phyloP scores from a whole-genome alignment of 2,888 invertebrate genomes.

The Cryptus armator region DNA sequence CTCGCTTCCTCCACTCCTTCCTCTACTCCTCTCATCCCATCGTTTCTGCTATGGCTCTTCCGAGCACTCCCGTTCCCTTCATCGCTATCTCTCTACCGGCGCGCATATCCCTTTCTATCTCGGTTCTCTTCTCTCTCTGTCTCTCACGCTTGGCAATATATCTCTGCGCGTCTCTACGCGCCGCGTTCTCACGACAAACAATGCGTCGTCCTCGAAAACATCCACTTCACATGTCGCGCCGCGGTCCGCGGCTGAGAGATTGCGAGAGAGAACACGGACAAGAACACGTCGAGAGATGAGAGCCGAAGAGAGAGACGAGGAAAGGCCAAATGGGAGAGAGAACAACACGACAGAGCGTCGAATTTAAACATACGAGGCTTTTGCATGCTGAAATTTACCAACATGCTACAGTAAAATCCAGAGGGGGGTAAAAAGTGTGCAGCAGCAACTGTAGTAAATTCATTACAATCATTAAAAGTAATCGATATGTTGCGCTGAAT shows the following conservation, averaged over 20 bases:
- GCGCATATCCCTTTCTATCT: constrained; percentile 39
- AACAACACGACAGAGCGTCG: constrained; percentile 3
- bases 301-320: constrained; percentile 59
- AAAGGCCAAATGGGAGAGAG: constrained; percentile 32
- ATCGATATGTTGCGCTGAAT: not conserved
- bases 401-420: not conserved
- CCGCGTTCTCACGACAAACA: constrained; percentile 80
- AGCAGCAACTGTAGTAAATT: not conserved
- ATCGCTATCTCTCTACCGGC: constrained; percentile 59
- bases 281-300: constrained; percentile 53
- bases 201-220: constrained; percentile 81
- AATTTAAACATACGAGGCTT: constrained; percentile 16
- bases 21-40: constrained; percentile 42
- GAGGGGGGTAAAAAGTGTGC: not conserved
- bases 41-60: constrained; percentile 52
- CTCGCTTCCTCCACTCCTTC: constrained; percentile 59
- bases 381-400: not conserved
- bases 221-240: constrained; percentile 79
- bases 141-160: constrained; percentile 74
- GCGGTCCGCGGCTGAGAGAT: constrained; percentile 61
- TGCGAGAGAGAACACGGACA: constrained; percentile 60
- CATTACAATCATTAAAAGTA: not conserved
- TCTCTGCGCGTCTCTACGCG: constrained; percentile 76
- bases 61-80: constrained; percentile 52
- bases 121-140: constrained; percentile 47